Conservation (phyloP, 2,797 vertebrate species). For the Sebastiscus tertius region DNA sequence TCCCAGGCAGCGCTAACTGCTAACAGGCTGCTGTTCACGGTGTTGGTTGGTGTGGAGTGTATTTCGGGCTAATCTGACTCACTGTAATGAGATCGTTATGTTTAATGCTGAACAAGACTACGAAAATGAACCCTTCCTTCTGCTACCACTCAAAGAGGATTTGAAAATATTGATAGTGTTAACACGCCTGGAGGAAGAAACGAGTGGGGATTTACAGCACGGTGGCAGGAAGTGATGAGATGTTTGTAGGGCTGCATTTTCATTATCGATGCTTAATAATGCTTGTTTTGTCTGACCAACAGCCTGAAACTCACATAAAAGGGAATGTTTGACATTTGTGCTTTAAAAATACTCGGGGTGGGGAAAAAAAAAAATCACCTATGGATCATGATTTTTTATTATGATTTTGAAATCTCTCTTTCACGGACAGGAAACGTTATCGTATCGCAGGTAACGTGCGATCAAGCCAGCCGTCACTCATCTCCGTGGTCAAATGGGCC, state of each 20-base stretch:
- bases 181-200: not conserved
- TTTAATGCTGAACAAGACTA: not conserved
- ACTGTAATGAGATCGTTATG: not conserved
- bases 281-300: not conserved
- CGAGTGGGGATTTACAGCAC: not conserved
- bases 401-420: no score
- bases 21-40: not conserved
- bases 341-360: not conserved
- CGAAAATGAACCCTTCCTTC: not conserved
- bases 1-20: constrained; percentile 1
- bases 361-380: no score
- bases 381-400: no score
- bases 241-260: not conserved
- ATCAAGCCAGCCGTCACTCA: no score
- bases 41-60: not conserved
- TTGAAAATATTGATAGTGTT: not conserved
- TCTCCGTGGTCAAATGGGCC: no score
- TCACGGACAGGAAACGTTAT: no score
- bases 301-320: not conserved
- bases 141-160: not conserved
- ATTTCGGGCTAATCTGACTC: not conserved
- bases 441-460: no score
- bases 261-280: not conserved
- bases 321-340: not conserved
- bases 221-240: not conserved